Conservation (phyloP, 1,140 invertebrate genomes). For the Solenopsis fugax region DNA sequence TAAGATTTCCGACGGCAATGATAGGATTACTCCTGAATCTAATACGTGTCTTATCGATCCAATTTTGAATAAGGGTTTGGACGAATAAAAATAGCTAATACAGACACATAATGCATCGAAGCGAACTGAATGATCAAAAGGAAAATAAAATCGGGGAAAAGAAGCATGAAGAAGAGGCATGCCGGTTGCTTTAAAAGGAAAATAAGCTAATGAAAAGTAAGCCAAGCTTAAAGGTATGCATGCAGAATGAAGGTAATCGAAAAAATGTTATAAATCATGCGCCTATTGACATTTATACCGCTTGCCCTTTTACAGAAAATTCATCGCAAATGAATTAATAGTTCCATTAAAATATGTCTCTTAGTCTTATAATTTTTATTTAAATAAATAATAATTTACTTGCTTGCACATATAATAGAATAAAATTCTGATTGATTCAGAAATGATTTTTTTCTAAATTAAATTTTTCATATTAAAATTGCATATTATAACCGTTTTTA, state of each 20-base stretch:
- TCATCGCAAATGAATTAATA: constrained; percentile 53
- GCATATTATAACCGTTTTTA: neutral
- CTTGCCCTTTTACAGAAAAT: constrained; percentile 76
- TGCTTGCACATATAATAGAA: neutral
- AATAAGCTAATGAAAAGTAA: constrained; percentile 41
- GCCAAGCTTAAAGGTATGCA: constrained; percentile 20
- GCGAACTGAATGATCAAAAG: constrained; percentile 15
- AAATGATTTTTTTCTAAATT: constrained; percentile 11
- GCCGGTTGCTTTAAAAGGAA: constrained; percentile 22
- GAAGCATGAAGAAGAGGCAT: constrained; percentile 26
- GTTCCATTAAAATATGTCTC: neutral
- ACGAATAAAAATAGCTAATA: constrained; percentile 33
- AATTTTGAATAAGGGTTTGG: constrained; percentile 14
- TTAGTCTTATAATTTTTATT: constrained; percentile 18
- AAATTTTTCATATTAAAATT: neutral
- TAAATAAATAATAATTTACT: neutral
- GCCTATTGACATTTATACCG: constrained; percentile 67
- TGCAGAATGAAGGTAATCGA: constrained; percentile 41
- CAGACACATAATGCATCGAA: constrained; percentile 31
- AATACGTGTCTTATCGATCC: neutral
- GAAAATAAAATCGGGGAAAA: constrained; percentile 7
- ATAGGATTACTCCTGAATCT: constrained; percentile 18
- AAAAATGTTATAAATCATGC: constrained; percentile 63
- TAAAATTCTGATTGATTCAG: neutral
- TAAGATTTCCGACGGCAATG: neutral